Conservation (phyloP, 2,113 vertebrate species). For the human region DNA sequence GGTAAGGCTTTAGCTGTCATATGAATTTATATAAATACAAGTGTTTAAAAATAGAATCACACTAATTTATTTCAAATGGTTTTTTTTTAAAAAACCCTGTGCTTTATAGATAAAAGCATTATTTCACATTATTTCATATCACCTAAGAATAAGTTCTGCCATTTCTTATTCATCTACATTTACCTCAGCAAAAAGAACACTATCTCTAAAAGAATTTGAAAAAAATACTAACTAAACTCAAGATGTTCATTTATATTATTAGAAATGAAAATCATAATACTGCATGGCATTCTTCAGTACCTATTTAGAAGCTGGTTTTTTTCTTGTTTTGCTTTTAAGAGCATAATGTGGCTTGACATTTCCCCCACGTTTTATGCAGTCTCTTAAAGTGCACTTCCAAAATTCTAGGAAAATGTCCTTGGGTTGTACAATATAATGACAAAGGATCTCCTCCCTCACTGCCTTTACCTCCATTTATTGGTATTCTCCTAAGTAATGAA, state of each 20-base stretch:
- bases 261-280: neutral
- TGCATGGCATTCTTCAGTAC: neutral
- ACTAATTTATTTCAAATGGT: slow-evolving; percentile 14
- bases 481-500: neutral
- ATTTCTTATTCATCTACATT: slow-evolving; percentile 58
- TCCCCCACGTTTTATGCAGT: neutral
- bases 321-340: slow-evolving; percentile 60
- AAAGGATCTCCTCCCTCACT: neutral
- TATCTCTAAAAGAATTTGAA: slow-evolving; percentile 46
- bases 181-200: slow-evolving; percentile 53
- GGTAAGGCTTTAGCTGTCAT: neutral
- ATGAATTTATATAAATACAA: slow-evolving; percentile 42
- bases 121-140: slow-evolving; percentile 58
- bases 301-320: neutral
- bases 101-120: slow-evolving; percentile 42
- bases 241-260: slow-evolving; percentile 50
- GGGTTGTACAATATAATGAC: neutral
- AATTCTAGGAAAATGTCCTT: slow-evolving; percentile 1
- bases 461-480: neutral
- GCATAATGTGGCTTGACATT: slow-evolving; percentile 9
- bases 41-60: slow-evolving; percentile 44
- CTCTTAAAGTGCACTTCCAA: slow-evolving; percentile 27
- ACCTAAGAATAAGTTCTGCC: neutral
- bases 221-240: slow-evolving; percentile 50
- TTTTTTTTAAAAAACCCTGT: neutral